Base-by-base conservation (phyloP, 2,797 vertebrate genomes). In the Rhincodon typus region DNA sequence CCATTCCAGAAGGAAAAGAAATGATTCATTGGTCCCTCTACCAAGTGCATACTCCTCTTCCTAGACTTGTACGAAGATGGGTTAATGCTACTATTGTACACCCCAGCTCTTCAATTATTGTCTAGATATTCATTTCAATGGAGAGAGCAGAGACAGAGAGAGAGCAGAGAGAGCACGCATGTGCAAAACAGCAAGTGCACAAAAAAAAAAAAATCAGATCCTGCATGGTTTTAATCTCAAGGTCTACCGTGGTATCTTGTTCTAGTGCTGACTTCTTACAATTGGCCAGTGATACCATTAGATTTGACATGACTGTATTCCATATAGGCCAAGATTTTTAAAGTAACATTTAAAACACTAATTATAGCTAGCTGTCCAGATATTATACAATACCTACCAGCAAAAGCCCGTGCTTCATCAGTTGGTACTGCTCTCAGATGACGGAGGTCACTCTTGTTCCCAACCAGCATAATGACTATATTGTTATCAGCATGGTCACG, bases 391-490 rank as follows among this genome's bases (percentile, higher is more conserved):
- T 93, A 21, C 53, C 46, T 96, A 99, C 99, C 99, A 97, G 99
- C 98, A 0, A 99, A 99, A 50, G 98, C 99, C 0, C 98, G 97
- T 57, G 99, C 99, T 97, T 99, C 99, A 0, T 99, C 99, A 0
- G 99, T 99, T 96, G 99, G 99, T 96, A 99, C 99, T 0, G 99
- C 99, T 95, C 99, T 97, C 66, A 99, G 98, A 96, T 99, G 99
- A 82, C 99, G 98, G 90, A 99, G 97, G 97, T 99, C 99, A 0
- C 99, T 99, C 97, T 99, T 99, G 97, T 99, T 99, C 42, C 99
- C 99, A 96, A 99, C 99, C 97, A 99, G 97, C 99, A 99, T 99
- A 97, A 99, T 99, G 96, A 99, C 99, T 0, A 99, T 99, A 96
- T 99, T 99, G 97, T 98, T 99, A 97, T 99, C 99, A 0, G 99